These are phyloP conservation scores for Semnornis frantzii DNA, from an alignment of 2,113 vertebrate species.

Conservation along the genomic window DNA sequence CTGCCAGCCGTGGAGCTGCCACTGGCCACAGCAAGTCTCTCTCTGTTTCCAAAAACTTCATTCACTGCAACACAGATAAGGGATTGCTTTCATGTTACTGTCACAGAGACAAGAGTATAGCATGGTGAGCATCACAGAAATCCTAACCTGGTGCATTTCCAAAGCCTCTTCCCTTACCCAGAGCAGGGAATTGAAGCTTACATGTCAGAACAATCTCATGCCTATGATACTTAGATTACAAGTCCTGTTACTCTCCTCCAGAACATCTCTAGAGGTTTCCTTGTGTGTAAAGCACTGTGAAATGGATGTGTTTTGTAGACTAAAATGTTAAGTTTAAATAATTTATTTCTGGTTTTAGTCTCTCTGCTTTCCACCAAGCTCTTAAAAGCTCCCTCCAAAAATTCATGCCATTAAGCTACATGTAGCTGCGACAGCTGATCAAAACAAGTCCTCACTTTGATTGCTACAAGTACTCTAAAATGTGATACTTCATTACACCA, in stretches of 20 bases:
- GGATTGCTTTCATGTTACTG: neutral
- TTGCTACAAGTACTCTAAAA: neutral
- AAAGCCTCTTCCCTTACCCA: neutral
- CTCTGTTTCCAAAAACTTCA: conserved; percentile 86
- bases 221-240: neutral
- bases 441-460: neutral
- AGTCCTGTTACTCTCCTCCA: neutral
- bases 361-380: neutral
- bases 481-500: neutral
- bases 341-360: conserved; percentile 2
- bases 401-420: neutral
- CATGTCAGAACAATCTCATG: neutral
- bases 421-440: neutral
- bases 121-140: neutral
- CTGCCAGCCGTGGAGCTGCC: conserved; percentile 38
- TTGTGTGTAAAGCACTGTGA: neutral
- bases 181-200: neutral
- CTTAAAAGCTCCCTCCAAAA: neutral
- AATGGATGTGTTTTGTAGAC: neutral
- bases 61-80: conserved; percentile 78
- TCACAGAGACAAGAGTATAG: neutral
- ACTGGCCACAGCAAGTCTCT: conserved; percentile 78
- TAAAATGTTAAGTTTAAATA: neutral
- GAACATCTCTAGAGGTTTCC: neutral
- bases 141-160: neutral